phyloP scores from a whole-genome alignment of 2,113 vertebrate genomes.

The Thinocorus orbignyianus region DNA sequence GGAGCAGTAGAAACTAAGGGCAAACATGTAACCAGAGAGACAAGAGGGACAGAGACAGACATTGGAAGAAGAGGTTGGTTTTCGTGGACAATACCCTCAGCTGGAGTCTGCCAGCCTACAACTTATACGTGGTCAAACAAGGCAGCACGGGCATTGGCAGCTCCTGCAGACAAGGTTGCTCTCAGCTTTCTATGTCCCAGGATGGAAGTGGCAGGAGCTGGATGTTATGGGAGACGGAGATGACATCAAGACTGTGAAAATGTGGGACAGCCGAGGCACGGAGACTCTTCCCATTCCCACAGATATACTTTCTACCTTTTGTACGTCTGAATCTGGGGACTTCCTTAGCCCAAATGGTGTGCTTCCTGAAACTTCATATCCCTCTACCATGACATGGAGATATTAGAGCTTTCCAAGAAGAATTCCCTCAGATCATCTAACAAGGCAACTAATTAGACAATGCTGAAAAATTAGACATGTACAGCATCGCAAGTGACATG shows the following conservation, averaged over 20 bases:
- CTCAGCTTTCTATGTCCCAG: neutral
- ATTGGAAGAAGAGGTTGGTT: neutral
- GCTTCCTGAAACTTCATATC: neutral
- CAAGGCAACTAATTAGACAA: neutral
- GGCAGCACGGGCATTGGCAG: fast-evolving
- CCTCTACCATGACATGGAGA: neutral
- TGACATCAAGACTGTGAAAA: neutral
- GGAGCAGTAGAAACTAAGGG: neutral
- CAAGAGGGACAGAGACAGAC: neutral
- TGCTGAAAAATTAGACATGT: neutral
- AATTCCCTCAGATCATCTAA: neutral
- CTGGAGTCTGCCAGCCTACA: neutral
- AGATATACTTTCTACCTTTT: neutral
- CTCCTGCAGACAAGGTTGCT: neutral
- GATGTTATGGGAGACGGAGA: neutral
- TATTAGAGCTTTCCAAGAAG: neutral
- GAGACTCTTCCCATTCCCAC: neutral
- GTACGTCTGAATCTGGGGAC: neutral
- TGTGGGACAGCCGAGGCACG: neutral
- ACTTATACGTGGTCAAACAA: fast-evolving
- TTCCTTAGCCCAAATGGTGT: neutral
- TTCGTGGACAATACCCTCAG: neutral
- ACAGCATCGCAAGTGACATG: neutral
- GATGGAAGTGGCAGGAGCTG: neutral
- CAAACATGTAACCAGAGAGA: neutral